Percentiles rank a stretch among this genome's conserved stretches.
Evolutionary conservation across 2,888 invertebrate genomes (phyloP).

Genomic region (Epicampocera succincta): DNA sequence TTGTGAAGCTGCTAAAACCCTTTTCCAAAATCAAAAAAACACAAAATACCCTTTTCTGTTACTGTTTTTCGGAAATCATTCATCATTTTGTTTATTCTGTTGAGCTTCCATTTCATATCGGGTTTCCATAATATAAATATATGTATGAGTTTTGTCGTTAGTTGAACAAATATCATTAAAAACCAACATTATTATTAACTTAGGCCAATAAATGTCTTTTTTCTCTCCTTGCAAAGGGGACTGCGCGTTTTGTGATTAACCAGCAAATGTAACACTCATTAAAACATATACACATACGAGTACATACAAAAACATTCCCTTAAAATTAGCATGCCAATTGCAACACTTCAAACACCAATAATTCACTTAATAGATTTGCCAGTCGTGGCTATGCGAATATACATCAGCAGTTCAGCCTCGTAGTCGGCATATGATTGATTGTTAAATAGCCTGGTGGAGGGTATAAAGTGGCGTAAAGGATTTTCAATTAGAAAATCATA

Average conservation of each 20-base stretch:
- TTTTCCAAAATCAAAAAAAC: no score
- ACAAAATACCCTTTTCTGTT: no score
- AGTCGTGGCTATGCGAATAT: slow-evolving; percentile 81
- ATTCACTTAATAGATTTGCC: slow-evolving; percentile 74
- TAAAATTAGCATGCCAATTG: slow-evolving; percentile 62
- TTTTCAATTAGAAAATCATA: slow-evolving; percentile 78
- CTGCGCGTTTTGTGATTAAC: slow-evolving; percentile 17
- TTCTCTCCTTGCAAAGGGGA: slow-evolving; percentile 38
- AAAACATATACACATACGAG: slow-evolving; percentile 9
- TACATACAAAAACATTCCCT: slow-evolving; percentile 50
- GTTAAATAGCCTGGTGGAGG: slow-evolving; percentile 75
- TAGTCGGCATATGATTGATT: slow-evolving; percentile 78
- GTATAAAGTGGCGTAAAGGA: slow-evolving; percentile 78
- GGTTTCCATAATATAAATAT: not conserved
- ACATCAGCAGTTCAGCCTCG: slow-evolving; percentile 80
- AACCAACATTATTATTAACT: slow-evolving; percentile 14
- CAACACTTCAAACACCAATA: slow-evolving; percentile 44
- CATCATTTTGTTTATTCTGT: no score
- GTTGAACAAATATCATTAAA: slow-evolving; percentile 6
- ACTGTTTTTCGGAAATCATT: no score
- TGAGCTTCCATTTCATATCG: no score
- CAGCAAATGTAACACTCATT: slow-evolving; percentile 14
- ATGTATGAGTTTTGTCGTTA: no score
- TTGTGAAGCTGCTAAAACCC: no score
- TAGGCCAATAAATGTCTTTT: slow-evolving; percentile 24